phyloP scores from a whole-genome alignment of 2,888 invertebrate species.

The Acronicta psi region DNA sequence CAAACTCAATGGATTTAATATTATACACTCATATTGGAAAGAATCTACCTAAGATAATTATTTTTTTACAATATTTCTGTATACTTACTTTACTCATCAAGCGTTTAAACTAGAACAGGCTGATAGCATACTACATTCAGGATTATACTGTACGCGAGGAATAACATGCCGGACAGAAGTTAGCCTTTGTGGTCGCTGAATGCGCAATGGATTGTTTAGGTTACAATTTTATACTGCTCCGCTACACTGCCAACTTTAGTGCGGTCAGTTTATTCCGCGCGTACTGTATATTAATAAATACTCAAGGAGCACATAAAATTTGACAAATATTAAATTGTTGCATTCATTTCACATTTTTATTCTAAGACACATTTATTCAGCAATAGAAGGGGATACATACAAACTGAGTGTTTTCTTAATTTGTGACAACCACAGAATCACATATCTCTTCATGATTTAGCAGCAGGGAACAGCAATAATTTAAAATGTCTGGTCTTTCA shows the following conservation, averaged over 20 bases:
- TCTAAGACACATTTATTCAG: constrained; percentile 67
- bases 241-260: too few species aligned
- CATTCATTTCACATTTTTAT: constrained; percentile 48
- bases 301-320: constrained; percentile 46
- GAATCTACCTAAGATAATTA: constrained; percentile 70
- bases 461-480: constrained; percentile 61
- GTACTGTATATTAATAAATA: constrained; percentile 71
- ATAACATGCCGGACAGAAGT: too few species aligned
- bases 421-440: constrained; percentile 78
- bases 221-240: too few species aligned
- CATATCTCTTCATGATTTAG: constrained; percentile 66
- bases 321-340: constrained; percentile 46
- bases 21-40: constrained; percentile 82
- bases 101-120: constrained; percentile 71
- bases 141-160: too few species aligned
- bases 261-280: too few species aligned
- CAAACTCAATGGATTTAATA: constrained; percentile 78
- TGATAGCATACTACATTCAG: constrained; percentile 66
- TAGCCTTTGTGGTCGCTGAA: too few species aligned
- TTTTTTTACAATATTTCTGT: constrained; percentile 73
- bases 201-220: too few species aligned
- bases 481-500: constrained; percentile 56
- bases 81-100: constrained; percentile 69
- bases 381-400: constrained; percentile 66
- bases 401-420: constrained; percentile 71